These are phyloP conservation scores for Bombyx mandarina DNA, from an alignment of 1,140 invertebrate species.

Conservation along the genomic window DNA sequence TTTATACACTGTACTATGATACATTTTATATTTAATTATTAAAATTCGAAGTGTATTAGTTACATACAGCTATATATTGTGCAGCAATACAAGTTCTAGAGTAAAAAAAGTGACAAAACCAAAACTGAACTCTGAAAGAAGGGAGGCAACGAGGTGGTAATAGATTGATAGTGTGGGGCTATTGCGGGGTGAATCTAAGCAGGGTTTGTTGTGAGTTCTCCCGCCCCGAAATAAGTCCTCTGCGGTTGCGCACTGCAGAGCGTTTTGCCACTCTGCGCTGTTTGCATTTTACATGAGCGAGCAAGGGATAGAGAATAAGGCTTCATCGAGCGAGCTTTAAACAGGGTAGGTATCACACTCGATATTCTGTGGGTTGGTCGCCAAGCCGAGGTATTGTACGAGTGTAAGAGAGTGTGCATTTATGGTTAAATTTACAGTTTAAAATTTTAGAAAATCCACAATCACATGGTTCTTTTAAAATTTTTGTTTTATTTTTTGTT, in stretches of 20 bases:
- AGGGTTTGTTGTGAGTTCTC: not conserved
- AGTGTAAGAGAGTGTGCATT: constrained; percentile 2
- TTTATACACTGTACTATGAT: too few species aligned
- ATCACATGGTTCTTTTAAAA: constrained; percentile 40
- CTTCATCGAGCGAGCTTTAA: constrained; percentile 39
- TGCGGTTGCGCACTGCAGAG: constrained; percentile 47
- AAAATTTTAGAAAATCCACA: not conserved
- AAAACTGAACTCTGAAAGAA: too few species aligned
- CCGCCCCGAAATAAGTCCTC: not conserved
- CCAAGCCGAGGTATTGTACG: not conserved
- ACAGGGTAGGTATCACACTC: constrained; percentile 49
- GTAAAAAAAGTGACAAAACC: too few species aligned
- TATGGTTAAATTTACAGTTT: not conserved
- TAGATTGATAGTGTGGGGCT: too few species aligned
- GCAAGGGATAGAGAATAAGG: constrained; percentile 47
- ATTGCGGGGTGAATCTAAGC: too few species aligned
- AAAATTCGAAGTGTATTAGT: too few species aligned
- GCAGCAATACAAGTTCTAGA: too few species aligned
- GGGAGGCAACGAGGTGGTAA: too few species aligned
- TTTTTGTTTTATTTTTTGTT: constrained; percentile 39
- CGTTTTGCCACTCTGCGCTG: constrained; percentile 34
- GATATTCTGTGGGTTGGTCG: constrained; percentile 65
- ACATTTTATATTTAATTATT: too few species aligned
- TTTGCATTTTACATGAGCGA: constrained; percentile 25
- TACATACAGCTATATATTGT: too few species aligned